These are phyloP conservation scores for Indri indri DNA, from an alignment of 2,113 vertebrate species.

Conservation along the genomic window DNA sequence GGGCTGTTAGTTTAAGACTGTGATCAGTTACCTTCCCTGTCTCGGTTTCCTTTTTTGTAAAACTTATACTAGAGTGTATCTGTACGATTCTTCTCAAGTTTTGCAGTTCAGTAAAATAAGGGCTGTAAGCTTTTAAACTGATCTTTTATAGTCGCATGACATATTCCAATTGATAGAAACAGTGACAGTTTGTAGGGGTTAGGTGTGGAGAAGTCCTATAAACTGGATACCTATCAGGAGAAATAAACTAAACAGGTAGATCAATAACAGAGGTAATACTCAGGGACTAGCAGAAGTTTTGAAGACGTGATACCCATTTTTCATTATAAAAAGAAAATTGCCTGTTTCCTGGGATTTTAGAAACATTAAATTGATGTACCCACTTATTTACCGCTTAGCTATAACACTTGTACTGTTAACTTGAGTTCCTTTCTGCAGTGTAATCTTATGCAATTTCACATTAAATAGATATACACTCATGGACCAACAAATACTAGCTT, in stretches of 20 bases:
- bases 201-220: neutral
- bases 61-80: neutral
- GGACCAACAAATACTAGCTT: neutral
- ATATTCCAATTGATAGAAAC: neutral
- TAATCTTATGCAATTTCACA: neutral
- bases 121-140: neutral
- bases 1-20: too few species aligned
- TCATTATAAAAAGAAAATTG: neutral
- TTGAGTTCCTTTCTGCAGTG: fast-evolving
- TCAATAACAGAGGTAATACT: fast-evolving
- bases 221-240: neutral
- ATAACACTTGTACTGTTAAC: fast-evolving
- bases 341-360: too few species aligned
- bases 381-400: too few species aligned
- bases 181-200: fast-evolving
- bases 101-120: neutral
- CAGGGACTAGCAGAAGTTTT: neutral
- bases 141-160: neutral
- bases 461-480: neutral
- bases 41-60: neutral
- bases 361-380: too few species aligned
- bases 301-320: neutral
- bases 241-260: neutral
- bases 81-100: neutral
- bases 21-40: too few species aligned